Conservation (phyloP, 2,113 vertebrate genomes). For the Desmodus rotundus region DNA sequence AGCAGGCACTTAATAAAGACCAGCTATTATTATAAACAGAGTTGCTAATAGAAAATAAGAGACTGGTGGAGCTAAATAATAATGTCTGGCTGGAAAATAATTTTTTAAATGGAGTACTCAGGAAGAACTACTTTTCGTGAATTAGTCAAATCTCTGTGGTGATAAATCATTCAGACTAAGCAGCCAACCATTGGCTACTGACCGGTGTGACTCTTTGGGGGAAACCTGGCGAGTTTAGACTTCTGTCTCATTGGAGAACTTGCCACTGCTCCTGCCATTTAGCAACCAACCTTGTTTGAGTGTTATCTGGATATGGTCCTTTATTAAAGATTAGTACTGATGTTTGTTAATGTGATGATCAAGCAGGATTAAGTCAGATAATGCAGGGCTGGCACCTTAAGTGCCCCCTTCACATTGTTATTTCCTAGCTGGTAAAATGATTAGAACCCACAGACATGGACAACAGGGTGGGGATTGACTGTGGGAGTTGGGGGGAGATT, state of each 20-base stretch:
- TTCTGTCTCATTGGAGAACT: background rate
- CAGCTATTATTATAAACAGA: background rate
- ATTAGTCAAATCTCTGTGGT: background rate
- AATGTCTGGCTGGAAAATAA: conserved; percentile 6
- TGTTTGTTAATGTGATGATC: background rate
- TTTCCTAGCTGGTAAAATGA: background rate
- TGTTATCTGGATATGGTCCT: background rate
- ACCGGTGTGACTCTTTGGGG: background rate
- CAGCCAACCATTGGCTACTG: background rate
- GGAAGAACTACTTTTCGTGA: background rate
- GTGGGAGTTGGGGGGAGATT: too few species aligned
- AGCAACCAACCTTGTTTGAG: background rate
- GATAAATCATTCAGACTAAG: background rate
- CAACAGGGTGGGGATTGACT: too few species aligned
- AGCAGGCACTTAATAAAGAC: background rate
- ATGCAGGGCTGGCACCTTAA: background rate
- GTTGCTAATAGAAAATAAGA: background rate
- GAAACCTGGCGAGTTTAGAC: background rate
- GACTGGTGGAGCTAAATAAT: background rate
- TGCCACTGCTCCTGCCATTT: background rate
- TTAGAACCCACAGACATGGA: background rate
- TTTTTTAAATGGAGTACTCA: background rate
- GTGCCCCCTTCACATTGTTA: background rate
- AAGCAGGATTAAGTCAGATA: background rate
- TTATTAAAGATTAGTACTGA: background rate